phyloP scores from a whole-genome alignment of 2,888 invertebrate genomes.

The Habroteleia sp. region DNA sequence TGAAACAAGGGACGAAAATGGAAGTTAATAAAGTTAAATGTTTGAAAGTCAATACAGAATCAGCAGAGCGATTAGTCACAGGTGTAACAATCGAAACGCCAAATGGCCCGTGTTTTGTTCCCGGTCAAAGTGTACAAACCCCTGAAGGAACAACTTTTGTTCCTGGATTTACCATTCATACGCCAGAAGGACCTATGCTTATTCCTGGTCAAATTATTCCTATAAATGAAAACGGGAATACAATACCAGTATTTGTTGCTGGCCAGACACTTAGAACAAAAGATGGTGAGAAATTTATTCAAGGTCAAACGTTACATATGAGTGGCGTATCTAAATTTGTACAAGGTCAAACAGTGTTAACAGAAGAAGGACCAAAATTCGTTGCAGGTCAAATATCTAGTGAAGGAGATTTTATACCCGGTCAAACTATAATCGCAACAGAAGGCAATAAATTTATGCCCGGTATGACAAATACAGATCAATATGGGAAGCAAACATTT shows the following conservation, averaged over 20 bases:
- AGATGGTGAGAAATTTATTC: slow-evolving; percentile 82
- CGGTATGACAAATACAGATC: slow-evolving; percentile 84
- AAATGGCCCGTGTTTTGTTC: slow-evolving; percentile 87
- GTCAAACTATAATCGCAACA: slow-evolving; percentile 75
- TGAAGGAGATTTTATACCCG: slow-evolving; percentile 79
- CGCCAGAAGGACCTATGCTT: slow-evolving; percentile 86
- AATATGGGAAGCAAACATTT: slow-evolving; percentile 84
- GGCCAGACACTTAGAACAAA: slow-evolving; percentile 86
- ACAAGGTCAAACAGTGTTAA: slow-evolving; percentile 85
- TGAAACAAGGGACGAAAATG: slow-evolving; percentile 84
- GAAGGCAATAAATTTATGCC: slow-evolving; percentile 84
- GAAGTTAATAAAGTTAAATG: slow-evolving; percentile 85
- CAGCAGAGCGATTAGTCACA: slow-evolving; percentile 86
- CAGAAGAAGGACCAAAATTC: slow-evolving; percentile 85
- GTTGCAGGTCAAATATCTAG: slow-evolving; percentile 84
- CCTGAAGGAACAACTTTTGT: slow-evolving; percentile 86
- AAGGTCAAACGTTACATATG: slow-evolving; percentile 85
- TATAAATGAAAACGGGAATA: slow-evolving; percentile 81
- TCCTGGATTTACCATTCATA: slow-evolving; percentile 87
- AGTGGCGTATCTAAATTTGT: slow-evolving; percentile 84
- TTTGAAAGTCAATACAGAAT: slow-evolving; percentile 85
- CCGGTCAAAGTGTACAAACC: slow-evolving; percentile 88
- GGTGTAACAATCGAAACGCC: slow-evolving; percentile 88
- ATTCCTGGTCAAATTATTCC: slow-evolving; percentile 88
- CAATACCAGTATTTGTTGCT: slow-evolving; percentile 85